Base-by-base conservation (phyloP, 2,888 invertebrate genomes). In the Pristionchus exspectatus region DNA sequence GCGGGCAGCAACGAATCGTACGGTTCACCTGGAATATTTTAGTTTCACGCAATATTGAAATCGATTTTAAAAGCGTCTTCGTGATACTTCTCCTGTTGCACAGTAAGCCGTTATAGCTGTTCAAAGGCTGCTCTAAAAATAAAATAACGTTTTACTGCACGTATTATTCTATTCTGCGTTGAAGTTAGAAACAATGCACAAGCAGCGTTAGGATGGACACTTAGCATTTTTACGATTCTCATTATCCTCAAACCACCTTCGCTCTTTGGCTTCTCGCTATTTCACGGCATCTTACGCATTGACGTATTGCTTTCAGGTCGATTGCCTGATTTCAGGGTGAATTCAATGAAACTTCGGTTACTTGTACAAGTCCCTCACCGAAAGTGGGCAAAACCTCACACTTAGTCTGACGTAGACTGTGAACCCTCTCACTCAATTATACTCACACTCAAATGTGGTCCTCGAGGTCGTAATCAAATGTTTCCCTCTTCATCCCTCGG, bases 1-100 rank as follows among this genome's bases (percentile, higher is more conserved):
- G 30, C 38, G 87, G 27, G 24, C 87, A 87, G 87, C 87, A 87
- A n/a, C 30, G 69, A 38, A 56, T 38, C 44, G 54, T 21, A 14
- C 50, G 33, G 44, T n/a, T 69, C 44, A 69, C 44, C 87, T 87
- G 69, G 33, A 72, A 14, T 72, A 30, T 18, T 33, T 21, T 2
- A 18, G 30, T 72, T 72, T 72, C 72, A 33, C 33, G 2, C 12
- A 9, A 50, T 50, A 7, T 0, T 50, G 12, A 10, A 50, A 50
- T 50, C 44, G 44, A 50, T 50, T 50, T 7, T 7, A 50, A 50
- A 24, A 12, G 59, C 9, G 59, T 0, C 9, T 59, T 59, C 16
- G 59, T 5, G 0, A 16, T 14, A 59, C 21, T 21, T 2, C 1
- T 59, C 21, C 21, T 18, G 24, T 1, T 18, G 18, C 0, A 59